Base-by-base conservation (phyloP, 2,113 vertebrate genomes). In the Chaenogobius annularis region DNA sequence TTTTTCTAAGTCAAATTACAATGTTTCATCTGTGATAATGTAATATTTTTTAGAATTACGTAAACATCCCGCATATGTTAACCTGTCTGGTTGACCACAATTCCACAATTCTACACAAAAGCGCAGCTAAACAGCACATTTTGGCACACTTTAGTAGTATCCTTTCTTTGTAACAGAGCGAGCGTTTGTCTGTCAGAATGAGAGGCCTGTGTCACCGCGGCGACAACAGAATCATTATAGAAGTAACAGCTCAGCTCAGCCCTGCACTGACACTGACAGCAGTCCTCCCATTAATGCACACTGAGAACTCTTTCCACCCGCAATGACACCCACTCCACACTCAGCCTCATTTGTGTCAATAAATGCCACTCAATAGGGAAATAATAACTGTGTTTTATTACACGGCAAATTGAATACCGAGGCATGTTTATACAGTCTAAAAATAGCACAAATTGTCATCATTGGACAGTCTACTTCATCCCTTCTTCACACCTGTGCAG, bases 191-290 rank as follows among this genome's bases (percentile, higher is more conserved):
- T 79, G 68, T 65, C 46, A 65, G 50, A 48, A 64, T 69, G 66
- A 70, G 50, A 65, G 69, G 35, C 43, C 75, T 20, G 40, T 62
- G 72, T 63, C 68, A 52, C 47, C 10, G 65, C 11, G 10, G 20
- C 47, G 26, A 79, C 84, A 84, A 79, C 81, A 78, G 82, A 78
- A 79, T 88, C 87, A 87, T 72, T 77, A 56, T 63, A 35, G 55
- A 61, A 72, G 80, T 40, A 70, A 46, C 58, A 62, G 73, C 62
- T 79, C 26, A 31, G 40, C 0, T 54, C 69, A 43, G 56, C 72
- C 66, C 81, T 15, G 62, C 61, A 76, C 55, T 3, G 13, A 31
- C 13, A 0, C 63, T 11, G 59, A 77, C 73, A 62, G 70, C 55
- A 73, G 66, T 69, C 64, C 62, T 52, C 71, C 67, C 80, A 79